These are phyloP conservation scores for Cyprinodon variegatus DNA, from an alignment of 2,113 vertebrate genomes.

Conservation along the genomic window DNA sequence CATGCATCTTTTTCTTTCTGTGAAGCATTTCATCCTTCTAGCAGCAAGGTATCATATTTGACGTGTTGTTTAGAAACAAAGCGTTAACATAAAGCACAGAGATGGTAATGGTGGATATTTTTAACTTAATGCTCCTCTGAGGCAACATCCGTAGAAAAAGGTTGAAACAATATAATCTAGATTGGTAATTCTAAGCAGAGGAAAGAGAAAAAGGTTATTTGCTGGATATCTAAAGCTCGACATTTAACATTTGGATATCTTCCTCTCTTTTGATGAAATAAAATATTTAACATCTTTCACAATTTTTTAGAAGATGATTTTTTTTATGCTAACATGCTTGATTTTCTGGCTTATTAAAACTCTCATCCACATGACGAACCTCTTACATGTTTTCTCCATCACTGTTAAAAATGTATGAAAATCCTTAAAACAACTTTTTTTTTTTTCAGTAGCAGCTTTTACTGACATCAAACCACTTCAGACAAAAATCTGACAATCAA, in stretches of 20 bases:
- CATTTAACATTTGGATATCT: not conserved
- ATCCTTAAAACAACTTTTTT: no score
- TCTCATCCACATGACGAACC: not conserved
- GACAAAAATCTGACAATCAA: no score
- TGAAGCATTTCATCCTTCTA: slow-evolving; percentile 49
- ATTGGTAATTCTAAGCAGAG: no score
- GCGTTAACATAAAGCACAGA: slow-evolving; percentile 10
- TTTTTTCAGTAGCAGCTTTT: no score
- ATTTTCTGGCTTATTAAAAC: not conserved
- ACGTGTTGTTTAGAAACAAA: slow-evolving; percentile 25
- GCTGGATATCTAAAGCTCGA: not conserved
- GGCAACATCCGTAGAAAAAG: slow-evolving; percentile 6
- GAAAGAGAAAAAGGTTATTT: not conserved
- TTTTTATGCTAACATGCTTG: not conserved
- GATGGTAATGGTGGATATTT: not conserved
- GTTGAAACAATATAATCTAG: not conserved
- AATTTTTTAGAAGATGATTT: not conserved
- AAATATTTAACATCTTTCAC: not conserved
- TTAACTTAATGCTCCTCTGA: not conserved
- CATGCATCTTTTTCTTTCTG: slow-evolving; percentile 54
- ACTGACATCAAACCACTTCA: no score
- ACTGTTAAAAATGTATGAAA: no score
- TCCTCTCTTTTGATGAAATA: no score
- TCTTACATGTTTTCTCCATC: no score
- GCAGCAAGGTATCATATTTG: slow-evolving; percentile 41